Evolutionary conservation across 2,888 invertebrate genomes (phyloP).

Genomic region (Clistopyga incitator): DNA sequence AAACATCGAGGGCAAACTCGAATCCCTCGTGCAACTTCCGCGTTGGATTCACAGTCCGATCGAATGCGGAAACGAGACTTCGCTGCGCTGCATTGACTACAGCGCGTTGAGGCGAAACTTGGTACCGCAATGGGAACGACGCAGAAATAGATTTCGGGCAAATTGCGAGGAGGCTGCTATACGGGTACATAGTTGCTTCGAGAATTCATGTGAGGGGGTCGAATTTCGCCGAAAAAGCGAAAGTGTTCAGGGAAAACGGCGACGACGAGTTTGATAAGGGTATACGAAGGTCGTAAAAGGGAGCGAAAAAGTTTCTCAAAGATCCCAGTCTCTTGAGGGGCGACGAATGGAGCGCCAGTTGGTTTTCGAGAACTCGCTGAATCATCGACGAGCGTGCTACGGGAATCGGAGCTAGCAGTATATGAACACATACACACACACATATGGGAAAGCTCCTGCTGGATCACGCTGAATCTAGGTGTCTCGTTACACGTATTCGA

Average conservation of each 20-base stretch:
- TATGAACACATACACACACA: slow-evolving; percentile 1
- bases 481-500: slow-evolving; percentile 75
- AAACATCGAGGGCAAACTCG: slow-evolving; percentile 25
- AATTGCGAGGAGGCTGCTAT: slow-evolving; percentile 44
- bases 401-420: neutral
- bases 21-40: slow-evolving; percentile 22
- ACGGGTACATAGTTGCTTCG: slow-evolving; percentile 29
- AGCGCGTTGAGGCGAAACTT: slow-evolving; percentile 35
- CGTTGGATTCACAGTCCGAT: slow-evolving; percentile 15
- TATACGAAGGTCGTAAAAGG: slow-evolving; percentile 31
- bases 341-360: slow-evolving; percentile 6
- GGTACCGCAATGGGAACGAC: slow-evolving; percentile 21
- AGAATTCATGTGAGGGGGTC: slow-evolving; percentile 65
- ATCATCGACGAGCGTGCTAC: slow-evolving; percentile 67
- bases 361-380: slow-evolving; percentile 64
- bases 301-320: slow-evolving; percentile 60
- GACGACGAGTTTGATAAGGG: slow-evolving; percentile 63
- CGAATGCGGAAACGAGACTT: slow-evolving; percentile 36
- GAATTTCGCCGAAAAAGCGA: slow-evolving; percentile 54
- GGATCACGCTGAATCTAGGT: slow-evolving; percentile 63
- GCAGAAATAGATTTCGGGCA: slow-evolving; percentile 38
- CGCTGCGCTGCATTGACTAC: neutral
- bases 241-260: slow-evolving; percentile 43
- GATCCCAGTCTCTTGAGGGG: slow-evolving; percentile 45
- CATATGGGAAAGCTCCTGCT: neutral